Percentiles rank a stretch among this genome's conserved stretches.
phyloP scores from a whole-genome alignment of 2,113 vertebrate genomes.

The Sardina pilchardus region DNA sequence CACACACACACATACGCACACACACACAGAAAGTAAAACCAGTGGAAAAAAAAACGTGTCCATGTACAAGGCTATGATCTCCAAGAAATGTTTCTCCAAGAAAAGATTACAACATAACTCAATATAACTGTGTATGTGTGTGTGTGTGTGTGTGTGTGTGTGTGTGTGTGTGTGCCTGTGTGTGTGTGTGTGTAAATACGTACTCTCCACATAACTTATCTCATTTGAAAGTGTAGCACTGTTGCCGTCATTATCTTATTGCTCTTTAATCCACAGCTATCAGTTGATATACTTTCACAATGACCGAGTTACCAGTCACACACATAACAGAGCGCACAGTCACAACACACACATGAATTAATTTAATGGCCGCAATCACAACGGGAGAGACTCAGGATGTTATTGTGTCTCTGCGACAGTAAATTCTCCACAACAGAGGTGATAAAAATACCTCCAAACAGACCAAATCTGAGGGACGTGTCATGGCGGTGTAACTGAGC shows the following conservation, averaged over 20 bases:
- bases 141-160: neutral
- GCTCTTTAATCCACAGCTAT: neutral
- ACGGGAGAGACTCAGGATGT: neutral
- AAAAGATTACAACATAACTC: neutral
- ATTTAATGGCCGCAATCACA: neutral
- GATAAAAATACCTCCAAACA: neutral
- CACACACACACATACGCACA: neutral
- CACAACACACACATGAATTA: neutral
- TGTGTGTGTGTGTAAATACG: neutral
- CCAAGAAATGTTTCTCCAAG: neutral
- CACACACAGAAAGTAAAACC: neutral
- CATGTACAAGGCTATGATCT: neutral
- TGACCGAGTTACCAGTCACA: neutral
- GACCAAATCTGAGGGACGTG: neutral
- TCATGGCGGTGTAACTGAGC: neutral
- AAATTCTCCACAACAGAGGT: neutral
- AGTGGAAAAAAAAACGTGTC: neutral
- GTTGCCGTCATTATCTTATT: neutral
- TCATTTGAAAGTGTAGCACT: neutral
- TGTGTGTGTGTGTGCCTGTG: neutral
- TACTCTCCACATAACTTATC: neutral
- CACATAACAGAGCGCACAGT: neutral
- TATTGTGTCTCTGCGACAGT: neutral
- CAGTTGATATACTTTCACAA: neutral
- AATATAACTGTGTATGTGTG: neutral